Percentiles rank a stretch among this genome's conserved stretches.
Evolutionary conservation across 2,113 vertebrate species (phyloP).

Genomic region (Heterotis niloticus): DNA sequence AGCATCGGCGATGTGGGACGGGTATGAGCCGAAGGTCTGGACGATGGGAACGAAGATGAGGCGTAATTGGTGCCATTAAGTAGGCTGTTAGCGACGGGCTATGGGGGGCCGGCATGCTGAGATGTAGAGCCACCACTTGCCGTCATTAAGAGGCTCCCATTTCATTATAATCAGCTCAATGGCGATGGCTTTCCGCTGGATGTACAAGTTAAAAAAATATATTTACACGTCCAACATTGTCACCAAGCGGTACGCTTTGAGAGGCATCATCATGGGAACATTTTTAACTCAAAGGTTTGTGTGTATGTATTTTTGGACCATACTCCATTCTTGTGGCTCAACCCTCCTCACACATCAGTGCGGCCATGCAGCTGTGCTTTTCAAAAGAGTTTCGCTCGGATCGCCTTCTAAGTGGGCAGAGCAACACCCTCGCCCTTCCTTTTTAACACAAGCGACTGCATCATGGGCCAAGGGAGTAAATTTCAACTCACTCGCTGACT

Average conservation of each 20-base stretch:
- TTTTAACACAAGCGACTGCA: constrained; percentile 50
- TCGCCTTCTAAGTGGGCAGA: constrained; percentile 46
- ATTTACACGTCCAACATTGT: background rate
- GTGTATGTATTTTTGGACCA: constrained; percentile 25
- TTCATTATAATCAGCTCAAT: constrained; percentile 5
- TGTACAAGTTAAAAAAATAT: background rate
- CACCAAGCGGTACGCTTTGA: background rate
- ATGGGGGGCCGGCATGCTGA: background rate
- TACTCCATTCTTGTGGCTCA: constrained; percentile 31
- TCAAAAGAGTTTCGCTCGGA: constrained; percentile 54
- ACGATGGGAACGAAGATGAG: constrained; percentile 14
- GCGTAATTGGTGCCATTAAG: constrained; percentile 41
- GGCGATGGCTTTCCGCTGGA: background rate
- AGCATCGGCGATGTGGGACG: background rate
- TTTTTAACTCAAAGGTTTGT: background rate
- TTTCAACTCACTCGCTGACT: constrained; percentile 26
- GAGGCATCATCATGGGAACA: background rate
- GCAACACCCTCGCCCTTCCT: constrained; percentile 32
- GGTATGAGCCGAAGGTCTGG: background rate
- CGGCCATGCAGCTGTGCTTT: constrained; percentile 28
- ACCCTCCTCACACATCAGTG: constrained; percentile 16
- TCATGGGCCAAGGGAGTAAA: constrained; percentile 27
- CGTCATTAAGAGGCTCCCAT: background rate
- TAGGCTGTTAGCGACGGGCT: constrained; percentile 20
- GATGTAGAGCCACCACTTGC: constrained; percentile 20